Base-by-base conservation (phyloP, 2,888 invertebrate genomes). In the Pycnomerus fuliginosus region DNA sequence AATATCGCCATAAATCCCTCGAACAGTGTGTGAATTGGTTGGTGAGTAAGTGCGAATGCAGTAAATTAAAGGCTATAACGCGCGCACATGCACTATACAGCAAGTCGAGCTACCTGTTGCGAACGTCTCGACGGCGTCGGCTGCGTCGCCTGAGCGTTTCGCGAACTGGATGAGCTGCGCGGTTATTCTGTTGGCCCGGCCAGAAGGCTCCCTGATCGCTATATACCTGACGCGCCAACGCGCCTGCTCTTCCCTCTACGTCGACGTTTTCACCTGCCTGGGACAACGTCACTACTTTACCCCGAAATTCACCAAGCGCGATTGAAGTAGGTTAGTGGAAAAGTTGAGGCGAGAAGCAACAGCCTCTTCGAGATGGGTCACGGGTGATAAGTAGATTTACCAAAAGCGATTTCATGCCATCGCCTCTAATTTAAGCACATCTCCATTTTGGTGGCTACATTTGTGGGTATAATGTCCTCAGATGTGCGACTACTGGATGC, bases 61-160 rank as follows among this genome's bases (percentile, higher is more conserved):
- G 28, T 33, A 13, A 27, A 39, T 39, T 32, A 25, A 11, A 24
- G 20, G 5, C 5, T 5, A 20, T 20, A 20, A 20, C 5, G 25
- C 31, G 38, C 38, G 42, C 24, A 50, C 44, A 3, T 44, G 48
- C 44, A 40, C 40, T 38, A 22, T 32, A 33, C 16, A 27, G 16
- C 17, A 20, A 23, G 24, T n/a, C n/a, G n/a, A 12, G 43, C 65
- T 69, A 53, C 70, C 66, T 66, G 66, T 66, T 66, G 66, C 64
- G 61, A 65, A 51, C 55, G 59, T 55, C 52, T 56, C 58, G 58
- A 54, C 56, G 55, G 52, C 35, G 40, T 20, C 14, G 39, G 42
- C 45, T 32, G 38, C 44, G 47, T 42, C 34, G 53, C 34, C 16
- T 16, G 43, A 38, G 24, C 40, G 41, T 36, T 41, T 35, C 44